Conservation (phyloP, 1,140 invertebrate genomes). For the Camponotus floridanus region DNA sequence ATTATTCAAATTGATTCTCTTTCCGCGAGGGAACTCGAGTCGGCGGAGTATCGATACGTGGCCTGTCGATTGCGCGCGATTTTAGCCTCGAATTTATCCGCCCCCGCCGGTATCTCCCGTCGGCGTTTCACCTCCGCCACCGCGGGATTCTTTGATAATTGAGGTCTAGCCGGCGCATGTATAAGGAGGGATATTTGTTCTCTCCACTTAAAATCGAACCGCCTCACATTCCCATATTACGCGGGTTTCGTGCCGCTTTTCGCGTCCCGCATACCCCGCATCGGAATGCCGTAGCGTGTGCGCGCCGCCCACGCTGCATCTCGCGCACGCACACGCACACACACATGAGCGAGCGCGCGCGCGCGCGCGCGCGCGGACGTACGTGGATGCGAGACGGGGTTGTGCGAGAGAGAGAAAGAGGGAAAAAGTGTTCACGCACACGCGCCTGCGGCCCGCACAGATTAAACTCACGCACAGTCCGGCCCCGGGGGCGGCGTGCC, state of each 20-base stretch:
- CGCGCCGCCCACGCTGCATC: constrained; percentile 77
- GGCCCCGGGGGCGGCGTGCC: constrained; percentile 81
- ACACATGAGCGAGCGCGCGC: constrained; percentile 63
- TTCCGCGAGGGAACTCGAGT: constrained; percentile 15
- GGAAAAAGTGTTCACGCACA: constrained; percentile 78
- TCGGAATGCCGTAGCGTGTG: constrained; percentile 77
- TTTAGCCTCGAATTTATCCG: constrained; percentile 70
- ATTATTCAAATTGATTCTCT: constrained; percentile 35
- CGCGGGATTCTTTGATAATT: constrained; percentile 79
- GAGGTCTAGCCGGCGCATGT: constrained; percentile 69
- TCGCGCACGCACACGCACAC: constrained; percentile 47
- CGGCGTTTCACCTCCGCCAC: constrained; percentile 30
- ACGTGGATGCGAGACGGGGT: constrained; percentile 8
- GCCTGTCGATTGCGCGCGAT: constrained; percentile 36
- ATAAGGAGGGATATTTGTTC: constrained; percentile 75
- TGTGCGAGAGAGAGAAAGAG: constrained; percentile 1
- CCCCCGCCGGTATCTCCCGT: constrained; percentile 47
- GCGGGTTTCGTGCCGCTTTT: constrained; percentile 71
- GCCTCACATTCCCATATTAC: constrained; percentile 78
- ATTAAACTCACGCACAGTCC: constrained; percentile 85
- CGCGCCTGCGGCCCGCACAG: constrained; percentile 76
- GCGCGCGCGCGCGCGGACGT: constrained; percentile 51
- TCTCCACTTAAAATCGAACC: constrained; percentile 77
- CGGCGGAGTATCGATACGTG: constrained; percentile 29
- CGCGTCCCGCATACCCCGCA: constrained; percentile 46